These are phyloP conservation scores for Etheostoma cragini DNA, from an alignment of 2,113 vertebrate genomes.

Conservation along the genomic window DNA sequence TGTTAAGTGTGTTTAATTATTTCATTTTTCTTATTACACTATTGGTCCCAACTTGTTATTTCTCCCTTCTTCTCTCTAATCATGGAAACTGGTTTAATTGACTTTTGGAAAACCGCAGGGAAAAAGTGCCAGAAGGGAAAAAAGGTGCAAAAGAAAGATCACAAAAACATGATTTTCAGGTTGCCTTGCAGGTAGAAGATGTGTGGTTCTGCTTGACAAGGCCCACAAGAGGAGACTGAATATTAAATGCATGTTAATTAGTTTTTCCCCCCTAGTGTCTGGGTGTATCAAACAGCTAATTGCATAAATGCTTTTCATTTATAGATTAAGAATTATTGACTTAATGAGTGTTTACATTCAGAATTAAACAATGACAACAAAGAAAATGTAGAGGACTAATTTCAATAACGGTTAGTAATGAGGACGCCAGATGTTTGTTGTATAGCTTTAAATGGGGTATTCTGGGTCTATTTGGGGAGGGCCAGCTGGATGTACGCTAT, in stretches of 20 bases:
- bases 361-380: slow-evolving; percentile 38
- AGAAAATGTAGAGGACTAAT: slow-evolving; percentile 3
- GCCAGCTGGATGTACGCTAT: slow-evolving; percentile 10
- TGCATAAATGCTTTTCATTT: slow-evolving; percentile 41
- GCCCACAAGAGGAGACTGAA: slow-evolving; percentile 28
- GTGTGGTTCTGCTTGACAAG: slow-evolving; percentile 31
- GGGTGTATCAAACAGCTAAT: slow-evolving; percentile 29
- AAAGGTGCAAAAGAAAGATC: slow-evolving; percentile 16
- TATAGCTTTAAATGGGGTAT: slow-evolving; percentile 13
- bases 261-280: background rate
- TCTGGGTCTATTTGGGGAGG: slow-evolving; percentile 27
- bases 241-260: slow-evolving; percentile 45
- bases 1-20: slow-evolving; percentile 79
- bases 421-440: slow-evolving; percentile 33
- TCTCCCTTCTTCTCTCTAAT: slow-evolving; percentile 36
- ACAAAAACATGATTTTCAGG: slow-evolving; percentile 14
- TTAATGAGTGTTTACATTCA: slow-evolving; percentile 43
- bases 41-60: slow-evolving; percentile 46
- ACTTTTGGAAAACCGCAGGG: slow-evolving; percentile 52
- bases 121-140: slow-evolving; percentile 41
- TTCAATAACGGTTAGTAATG: slow-evolving; percentile 23
- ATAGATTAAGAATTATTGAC: slow-evolving; percentile 35
- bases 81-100: slow-evolving; percentile 69
- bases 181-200: slow-evolving; percentile 42
- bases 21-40: slow-evolving; percentile 70